Evolutionary conservation across 2,888 invertebrate genomes (phyloP).

Genomic region (Neoitamus cyanurus): DNA sequence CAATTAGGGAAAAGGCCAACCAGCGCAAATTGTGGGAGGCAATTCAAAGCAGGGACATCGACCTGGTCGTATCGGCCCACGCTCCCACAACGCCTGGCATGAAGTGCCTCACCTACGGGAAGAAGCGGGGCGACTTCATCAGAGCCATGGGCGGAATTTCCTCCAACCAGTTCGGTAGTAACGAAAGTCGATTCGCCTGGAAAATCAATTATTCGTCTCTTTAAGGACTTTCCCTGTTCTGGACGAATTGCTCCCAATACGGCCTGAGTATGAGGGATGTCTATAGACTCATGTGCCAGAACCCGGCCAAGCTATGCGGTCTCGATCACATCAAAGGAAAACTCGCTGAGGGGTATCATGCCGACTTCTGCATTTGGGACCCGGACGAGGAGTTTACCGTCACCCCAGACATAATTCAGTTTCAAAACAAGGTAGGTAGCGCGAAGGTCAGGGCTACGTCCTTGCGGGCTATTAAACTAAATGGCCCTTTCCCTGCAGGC

Average conservation of each 20-base stretch:
- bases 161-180: conserved; percentile 76
- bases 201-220: conserved; percentile 40
- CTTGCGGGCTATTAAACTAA: background rate
- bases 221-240: conserved; percentile 74
- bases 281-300: conserved; percentile 71
- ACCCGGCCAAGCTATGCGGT: conserved; percentile 73
- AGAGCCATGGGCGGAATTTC: conserved; percentile 81
- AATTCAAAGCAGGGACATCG: conserved; percentile 70
- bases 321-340: conserved; percentile 73
- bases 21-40: conserved; percentile 75
- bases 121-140: conserved; percentile 71
- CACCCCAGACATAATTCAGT: conserved; percentile 70
- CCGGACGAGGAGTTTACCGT: conserved; percentile 73
- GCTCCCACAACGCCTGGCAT: conserved; percentile 76
- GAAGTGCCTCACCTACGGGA: conserved; percentile 67
- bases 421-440: conserved; percentile 74
- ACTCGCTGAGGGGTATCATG: conserved; percentile 73
- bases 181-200: background rate
- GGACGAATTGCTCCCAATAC: conserved; percentile 72
- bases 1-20: conserved; percentile 73
- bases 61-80: conserved; percentile 76
- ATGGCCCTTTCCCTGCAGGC: conserved; percentile 68
- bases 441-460: background rate
- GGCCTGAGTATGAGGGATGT: conserved; percentile 70
- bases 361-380: conserved; percentile 79